Base-by-base conservation (phyloP, 1,140 invertebrate genomes). In the Zaprionus kolodkinae region DNA sequence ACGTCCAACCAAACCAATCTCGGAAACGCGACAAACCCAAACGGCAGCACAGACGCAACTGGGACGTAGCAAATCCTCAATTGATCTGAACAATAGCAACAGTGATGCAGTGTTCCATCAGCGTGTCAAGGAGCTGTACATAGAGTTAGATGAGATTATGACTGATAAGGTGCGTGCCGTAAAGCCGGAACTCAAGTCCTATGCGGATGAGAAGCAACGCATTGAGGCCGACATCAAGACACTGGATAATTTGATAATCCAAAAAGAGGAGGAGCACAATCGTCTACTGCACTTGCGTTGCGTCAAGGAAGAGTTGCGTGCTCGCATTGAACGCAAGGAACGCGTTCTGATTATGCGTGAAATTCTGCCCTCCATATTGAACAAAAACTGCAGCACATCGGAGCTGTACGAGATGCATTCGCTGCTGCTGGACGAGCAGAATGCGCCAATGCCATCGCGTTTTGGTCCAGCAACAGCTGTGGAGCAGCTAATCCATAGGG, bases 261-360 rank as follows among this genome's bases (percentile, higher is more conserved):
- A 76, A 13, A 85, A 89, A 45, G 86, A 90, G 52, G 81, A 85
- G n/a, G 85, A 89, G 15, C 60, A 61, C 10, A 90, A 90, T 79
- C 81, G 85, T 2, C 52, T 89, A 11, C 45, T 72, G 0, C 72
- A 89, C 6, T 57, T 89, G 40, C 75, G 81, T 11, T 63, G 56
- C 50, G 54, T 81, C 6, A 89, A 89, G 13, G 35, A 71, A 12
- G 85, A 89, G 60, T 35, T 89, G 7, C 66, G 40, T 0, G 57
- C 48, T 0, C 75, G 85, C 7, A 10, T 89, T 10, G 38, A 81
- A 43, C 72, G 75, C 7, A 81, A 59, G 62, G 71, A 84, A 40
- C 74, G 78, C 7, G 11, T 78, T 6, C 6, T 79, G 0, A 50
- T 89, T 12, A 69, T 88, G 27, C 61, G 72, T 30, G 69, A 76